Evolutionary conservation across 1,140 invertebrate genomes (phyloP), one percentile per base, ranked within the genome.

Genomic region (Drosophila jambulina): DNA sequence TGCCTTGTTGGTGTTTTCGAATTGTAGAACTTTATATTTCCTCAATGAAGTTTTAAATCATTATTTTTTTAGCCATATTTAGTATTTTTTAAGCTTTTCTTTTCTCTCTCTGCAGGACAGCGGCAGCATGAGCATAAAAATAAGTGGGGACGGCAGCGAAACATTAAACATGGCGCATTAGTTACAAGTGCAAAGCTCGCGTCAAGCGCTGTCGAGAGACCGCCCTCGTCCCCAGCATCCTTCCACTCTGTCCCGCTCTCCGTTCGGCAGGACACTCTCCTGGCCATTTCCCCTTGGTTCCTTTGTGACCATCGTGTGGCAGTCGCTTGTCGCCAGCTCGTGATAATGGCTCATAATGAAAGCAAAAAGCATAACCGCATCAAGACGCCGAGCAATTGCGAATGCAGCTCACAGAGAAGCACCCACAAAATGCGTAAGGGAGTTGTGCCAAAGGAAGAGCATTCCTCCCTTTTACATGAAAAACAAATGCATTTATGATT

Each of bases 271-370:
- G 62, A 71, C 70, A 75, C 51, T 58, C 68, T 48, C 23, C 43
- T 48, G 51, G 62, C 58, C 59, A 58, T 81, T 68, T 46, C 48
- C 46, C 27, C 12, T 25, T 45, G 34, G 54, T 71, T 43, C 7
- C 46, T 51, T 48, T 67, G 61, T 67, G 36, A 13, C 53, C 57
- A 72, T 59, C 67, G 53, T 42, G 53, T 48, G 76, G 43, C 57
- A 77, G 67, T 78, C 61, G 64, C 80, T 88, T 87, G 84, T 88
- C 80, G 85, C 85, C 84, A 88, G 85, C 84, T 90, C 80, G 85
- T 84, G 84, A 84, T 90, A 88, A 88, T 88, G 84, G 85, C 65
- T 84, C 84, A 88, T 90, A 90, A 88, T 88, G 84, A 88, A 88
- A 84, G 86, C 71, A 83, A 69, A 68, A 67, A 71, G 69, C 69